Percentiles rank a stretch among this genome's conserved stretches.
These are phyloP conservation scores for Caenorhabditis doughertyi DNA, from an alignment of 2,888 invertebrate species.

Conservation along the genomic window DNA sequence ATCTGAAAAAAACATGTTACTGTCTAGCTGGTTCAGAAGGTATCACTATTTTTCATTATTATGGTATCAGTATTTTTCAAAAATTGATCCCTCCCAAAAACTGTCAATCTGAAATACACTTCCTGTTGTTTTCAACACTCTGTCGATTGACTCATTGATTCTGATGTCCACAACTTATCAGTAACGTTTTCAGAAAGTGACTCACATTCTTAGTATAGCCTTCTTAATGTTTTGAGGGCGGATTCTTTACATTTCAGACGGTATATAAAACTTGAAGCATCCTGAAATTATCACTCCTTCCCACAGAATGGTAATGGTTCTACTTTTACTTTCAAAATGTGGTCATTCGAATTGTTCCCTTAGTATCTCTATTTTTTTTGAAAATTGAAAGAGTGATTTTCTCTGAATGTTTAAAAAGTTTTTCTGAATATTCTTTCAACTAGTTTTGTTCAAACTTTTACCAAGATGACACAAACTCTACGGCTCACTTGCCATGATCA, in stretches of 20 bases:
- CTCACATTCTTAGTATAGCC: constrained; percentile 45
- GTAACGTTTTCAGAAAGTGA: constrained; percentile 12
- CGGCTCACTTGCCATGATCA: constrained; percentile 22
- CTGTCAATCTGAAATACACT: neutral
- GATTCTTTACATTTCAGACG: neutral
- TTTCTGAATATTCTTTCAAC: no score
- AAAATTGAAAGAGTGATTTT: no score
- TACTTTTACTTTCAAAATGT: no score
- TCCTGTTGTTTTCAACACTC: neutral
- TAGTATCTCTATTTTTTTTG: neutral
- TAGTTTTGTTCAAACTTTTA: neutral
- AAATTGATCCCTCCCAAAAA: no score
- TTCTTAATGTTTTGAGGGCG: constrained; percentile 33
- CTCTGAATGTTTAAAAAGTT: no score
- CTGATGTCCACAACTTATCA: constrained; percentile 18
- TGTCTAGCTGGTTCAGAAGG: no score
- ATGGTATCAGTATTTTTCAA: no score
- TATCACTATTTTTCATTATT: no score
- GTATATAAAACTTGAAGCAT: constrained; percentile 26
- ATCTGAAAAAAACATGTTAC: no score
- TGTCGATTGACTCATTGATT: constrained; percentile 18
- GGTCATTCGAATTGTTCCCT: neutral
- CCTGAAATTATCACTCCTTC: constrained; percentile 1
- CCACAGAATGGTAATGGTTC: no score
- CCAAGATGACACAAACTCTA: neutral